These are phyloP conservation scores for Choristoneura fumiferana DNA, from an alignment of 1,140 invertebrate genomes.

Conservation along the genomic window DNA sequence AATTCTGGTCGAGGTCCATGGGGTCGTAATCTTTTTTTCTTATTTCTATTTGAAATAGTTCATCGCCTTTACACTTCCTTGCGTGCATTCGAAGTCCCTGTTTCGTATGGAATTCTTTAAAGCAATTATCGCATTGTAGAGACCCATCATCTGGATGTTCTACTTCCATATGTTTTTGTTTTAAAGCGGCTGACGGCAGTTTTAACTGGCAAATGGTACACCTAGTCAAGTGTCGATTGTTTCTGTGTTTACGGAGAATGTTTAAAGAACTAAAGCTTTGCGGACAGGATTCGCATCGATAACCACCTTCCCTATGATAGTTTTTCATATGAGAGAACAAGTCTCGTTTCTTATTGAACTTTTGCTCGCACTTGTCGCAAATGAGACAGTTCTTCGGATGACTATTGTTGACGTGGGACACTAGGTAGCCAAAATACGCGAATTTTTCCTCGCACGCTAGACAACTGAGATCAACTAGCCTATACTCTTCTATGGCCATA, in stretches of 20 bases:
- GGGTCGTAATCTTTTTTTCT: conserved; percentile 53
- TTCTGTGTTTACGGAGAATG: conserved; percentile 63
- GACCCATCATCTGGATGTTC: conserved; percentile 66
- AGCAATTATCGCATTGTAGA: conserved; percentile 58
- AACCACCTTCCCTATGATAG: conserved; percentile 65
- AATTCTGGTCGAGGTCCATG: conserved; percentile 51
- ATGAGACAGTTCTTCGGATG: conserved; percentile 64
- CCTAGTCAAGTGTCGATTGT: conserved; percentile 58
- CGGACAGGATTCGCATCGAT: conserved; percentile 56
- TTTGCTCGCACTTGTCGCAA: conserved; percentile 66
- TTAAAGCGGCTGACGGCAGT: conserved; percentile 55
- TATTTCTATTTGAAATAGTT: conserved; percentile 34
- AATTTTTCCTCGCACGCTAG: conserved; percentile 54
- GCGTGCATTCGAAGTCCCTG: conserved; percentile 63
- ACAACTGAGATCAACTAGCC: conserved; percentile 52
- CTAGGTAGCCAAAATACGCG: conserved; percentile 63
- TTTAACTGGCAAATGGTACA: conserved; percentile 60
- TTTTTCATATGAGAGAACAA: conserved; percentile 69
- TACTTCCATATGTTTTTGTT: conserved; percentile 62
- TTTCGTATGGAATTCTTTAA: conserved; percentile 67
- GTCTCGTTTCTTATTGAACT: conserved; percentile 67
- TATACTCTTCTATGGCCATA: conserved; percentile 64
- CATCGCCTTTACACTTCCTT: conserved; percentile 58
- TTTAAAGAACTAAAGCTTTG: conserved; percentile 59
- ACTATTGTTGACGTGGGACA: conserved; percentile 61